Evolutionary conservation across 2,888 invertebrate species (phyloP).

Genomic region (Apantesis nais): DNA sequence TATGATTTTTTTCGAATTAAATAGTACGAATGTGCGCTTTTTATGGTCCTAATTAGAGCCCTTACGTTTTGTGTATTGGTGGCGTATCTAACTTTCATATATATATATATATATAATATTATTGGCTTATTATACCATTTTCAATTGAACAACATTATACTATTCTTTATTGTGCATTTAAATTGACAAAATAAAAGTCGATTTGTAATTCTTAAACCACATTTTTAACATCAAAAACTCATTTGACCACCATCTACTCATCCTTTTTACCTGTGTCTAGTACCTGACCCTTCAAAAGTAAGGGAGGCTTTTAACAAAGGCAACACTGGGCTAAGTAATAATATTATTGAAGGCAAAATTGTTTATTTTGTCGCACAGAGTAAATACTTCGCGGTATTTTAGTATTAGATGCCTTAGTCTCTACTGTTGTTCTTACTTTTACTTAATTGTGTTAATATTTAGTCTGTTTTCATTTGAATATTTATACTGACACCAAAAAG

Average conservation of each 20-base stretch:
- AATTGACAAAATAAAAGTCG: slow-evolving; percentile 1
- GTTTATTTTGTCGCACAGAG: slow-evolving; percentile 37
- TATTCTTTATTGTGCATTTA: not conserved
- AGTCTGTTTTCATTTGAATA: not conserved
- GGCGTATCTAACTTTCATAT: too few species aligned
- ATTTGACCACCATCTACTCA: slow-evolving; percentile 13
- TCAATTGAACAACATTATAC: not conserved
- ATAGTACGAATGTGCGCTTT: too few species aligned
- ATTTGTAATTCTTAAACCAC: slow-evolving; percentile 1
- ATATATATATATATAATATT: too few species aligned
- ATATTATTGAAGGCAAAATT: slow-evolving; percentile 43
- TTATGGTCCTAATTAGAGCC: too few species aligned
- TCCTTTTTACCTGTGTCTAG: slow-evolving; percentile 34
- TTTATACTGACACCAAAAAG: not conserved
- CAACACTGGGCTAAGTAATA: slow-evolving; percentile 44
- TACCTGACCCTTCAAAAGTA: slow-evolving; percentile 34
- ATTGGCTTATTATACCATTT: not conserved
- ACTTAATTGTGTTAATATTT: not conserved
- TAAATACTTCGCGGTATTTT: slow-evolving; percentile 8
- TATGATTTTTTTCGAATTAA: too few species aligned
- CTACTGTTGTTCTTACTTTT: not conserved
- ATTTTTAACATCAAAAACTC: slow-evolving; percentile 19
- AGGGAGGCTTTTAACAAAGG: slow-evolving; percentile 47
- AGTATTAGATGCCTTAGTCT: slow-evolving; percentile 1
- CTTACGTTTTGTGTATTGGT: too few species aligned